Evolutionary conservation across 2,888 invertebrate species (phyloP).

Genomic region (Autographa pulchrina): DNA sequence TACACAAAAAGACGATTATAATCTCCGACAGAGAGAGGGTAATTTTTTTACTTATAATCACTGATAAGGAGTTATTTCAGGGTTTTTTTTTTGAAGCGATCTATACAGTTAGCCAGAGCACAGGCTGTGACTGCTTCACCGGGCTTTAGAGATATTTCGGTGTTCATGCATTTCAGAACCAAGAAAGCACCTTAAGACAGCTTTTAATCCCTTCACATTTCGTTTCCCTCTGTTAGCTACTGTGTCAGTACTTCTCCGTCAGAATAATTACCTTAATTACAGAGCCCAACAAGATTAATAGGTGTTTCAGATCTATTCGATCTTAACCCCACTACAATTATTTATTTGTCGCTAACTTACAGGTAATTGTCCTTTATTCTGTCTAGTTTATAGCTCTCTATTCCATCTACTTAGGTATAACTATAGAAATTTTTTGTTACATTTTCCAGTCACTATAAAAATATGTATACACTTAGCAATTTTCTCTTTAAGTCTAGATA

Average conservation of each 20-base stretch:
- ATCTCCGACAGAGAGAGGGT: too few relatives aligned
- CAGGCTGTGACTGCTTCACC: too few relatives aligned
- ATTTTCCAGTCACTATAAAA: too few relatives aligned
- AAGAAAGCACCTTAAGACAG: not conserved
- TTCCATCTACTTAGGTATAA: too few relatives aligned
- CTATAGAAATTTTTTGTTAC: too few relatives aligned
- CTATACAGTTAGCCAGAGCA: too few relatives aligned
- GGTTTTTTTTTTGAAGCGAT: too few relatives aligned
- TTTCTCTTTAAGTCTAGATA: too few relatives aligned
- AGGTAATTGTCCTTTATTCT: not conserved
- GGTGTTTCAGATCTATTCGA: constrained; percentile 24
- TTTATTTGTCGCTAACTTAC: constrained; percentile 9
- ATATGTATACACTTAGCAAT: too few relatives aligned
- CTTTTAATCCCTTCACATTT: constrained; percentile 25
- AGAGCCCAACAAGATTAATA: constrained; percentile 30
- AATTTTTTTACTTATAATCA: too few relatives aligned
- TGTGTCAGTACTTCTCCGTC: constrained; percentile 21
- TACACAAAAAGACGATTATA: not conserved
- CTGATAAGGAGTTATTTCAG: too few relatives aligned
- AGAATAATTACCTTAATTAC: constrained; percentile 51
- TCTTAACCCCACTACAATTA: constrained; percentile 9
- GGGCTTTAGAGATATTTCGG: not conserved
- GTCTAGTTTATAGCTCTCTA: not conserved
- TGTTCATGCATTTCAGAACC: not conserved
- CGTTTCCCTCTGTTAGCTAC: not conserved